phyloP scores from a whole-genome alignment of 2,888 invertebrate species.

The Hypercompe scribonia region DNA sequence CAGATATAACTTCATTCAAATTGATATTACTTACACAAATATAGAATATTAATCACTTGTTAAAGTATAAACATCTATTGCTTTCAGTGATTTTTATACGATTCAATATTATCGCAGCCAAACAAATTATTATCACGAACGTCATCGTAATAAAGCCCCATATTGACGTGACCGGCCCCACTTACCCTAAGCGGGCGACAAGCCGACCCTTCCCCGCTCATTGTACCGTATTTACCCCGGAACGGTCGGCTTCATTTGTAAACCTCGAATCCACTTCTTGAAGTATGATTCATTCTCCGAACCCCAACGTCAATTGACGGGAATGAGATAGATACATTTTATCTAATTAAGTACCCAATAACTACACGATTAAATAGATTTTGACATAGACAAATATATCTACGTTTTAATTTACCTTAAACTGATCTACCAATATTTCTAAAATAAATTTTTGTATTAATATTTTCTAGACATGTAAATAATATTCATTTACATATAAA shows the following conservation, averaged over 20 bases:
- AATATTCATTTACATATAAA: not conserved
- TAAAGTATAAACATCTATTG: conserved; percentile 27
- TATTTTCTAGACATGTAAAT: not conserved
- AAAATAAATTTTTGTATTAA: not conserved
- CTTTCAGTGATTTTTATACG: conserved; percentile 33
- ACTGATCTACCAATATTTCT: not conserved
- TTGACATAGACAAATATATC: not conserved
- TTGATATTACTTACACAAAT: not conserved
- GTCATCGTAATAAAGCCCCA: conserved; percentile 81
- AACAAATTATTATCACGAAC: conserved; percentile 80
- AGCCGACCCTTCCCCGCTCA: conserved; percentile 82
- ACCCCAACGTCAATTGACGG: conserved; percentile 75
- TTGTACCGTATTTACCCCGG: conserved; percentile 85
- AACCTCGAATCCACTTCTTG: conserved; percentile 85
- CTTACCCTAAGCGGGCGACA: conserved; percentile 82
- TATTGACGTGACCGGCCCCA: conserved; percentile 84
- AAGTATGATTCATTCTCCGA: conserved; percentile 84
- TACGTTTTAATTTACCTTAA: not conserved
- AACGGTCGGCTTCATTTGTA: conserved; percentile 83
- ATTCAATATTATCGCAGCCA: conserved; percentile 63
- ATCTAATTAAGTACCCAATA: conserved; percentile 54
- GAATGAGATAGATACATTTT: conserved; percentile 69
- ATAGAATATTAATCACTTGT: not conserved
- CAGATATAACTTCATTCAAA: not conserved
- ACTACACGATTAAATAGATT: conserved; percentile 28